Percentiles rank a stretch among this genome's conserved stretches.
These are phyloP conservation scores for Rhinoraja longicauda DNA, from an alignment of 2,797 vertebrate species.

Conservation along the genomic window DNA sequence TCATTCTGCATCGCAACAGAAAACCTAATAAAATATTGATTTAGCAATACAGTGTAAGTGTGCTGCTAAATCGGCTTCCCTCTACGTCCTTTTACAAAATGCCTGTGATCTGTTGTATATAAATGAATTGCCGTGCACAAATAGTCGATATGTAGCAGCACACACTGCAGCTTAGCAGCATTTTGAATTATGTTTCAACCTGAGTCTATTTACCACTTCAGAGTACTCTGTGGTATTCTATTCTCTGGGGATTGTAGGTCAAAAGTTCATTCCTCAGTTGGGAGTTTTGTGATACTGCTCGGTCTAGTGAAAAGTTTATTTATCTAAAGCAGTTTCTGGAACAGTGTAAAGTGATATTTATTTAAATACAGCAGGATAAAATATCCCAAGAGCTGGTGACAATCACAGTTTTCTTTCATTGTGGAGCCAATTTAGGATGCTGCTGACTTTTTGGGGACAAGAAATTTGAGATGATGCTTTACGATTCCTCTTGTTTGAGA, in stretches of 20 bases:
- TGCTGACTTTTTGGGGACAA: too few relatives aligned
- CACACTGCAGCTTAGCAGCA: background rate
- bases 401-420: background rate
- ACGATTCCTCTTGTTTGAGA: too few relatives aligned
- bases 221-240: background rate
- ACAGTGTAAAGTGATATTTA: background rate
- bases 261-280: conserved; percentile 33
- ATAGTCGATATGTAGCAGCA: conserved; percentile 22
- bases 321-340: conserved; percentile 11
- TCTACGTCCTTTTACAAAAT: conserved; percentile 18
- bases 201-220: background rate
- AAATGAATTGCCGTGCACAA: conserved; percentile 31
- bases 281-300: background rate
- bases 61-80: conserved; percentile 31
- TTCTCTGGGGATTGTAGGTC: background rate
- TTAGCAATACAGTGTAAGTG: conserved; percentile 19
- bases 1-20: conserved; percentile 35
- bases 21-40: conserved; percentile 39
- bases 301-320: conserved; percentile 34
- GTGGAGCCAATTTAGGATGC: too few relatives aligned
- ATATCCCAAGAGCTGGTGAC: background rate
- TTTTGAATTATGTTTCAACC: conserved; percentile 29
- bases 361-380: background rate
- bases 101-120: conserved; percentile 27
- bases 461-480: too few relatives aligned